Conservation (phyloP, 2,113 vertebrate species). For the Peromyscus polionotus region DNA sequence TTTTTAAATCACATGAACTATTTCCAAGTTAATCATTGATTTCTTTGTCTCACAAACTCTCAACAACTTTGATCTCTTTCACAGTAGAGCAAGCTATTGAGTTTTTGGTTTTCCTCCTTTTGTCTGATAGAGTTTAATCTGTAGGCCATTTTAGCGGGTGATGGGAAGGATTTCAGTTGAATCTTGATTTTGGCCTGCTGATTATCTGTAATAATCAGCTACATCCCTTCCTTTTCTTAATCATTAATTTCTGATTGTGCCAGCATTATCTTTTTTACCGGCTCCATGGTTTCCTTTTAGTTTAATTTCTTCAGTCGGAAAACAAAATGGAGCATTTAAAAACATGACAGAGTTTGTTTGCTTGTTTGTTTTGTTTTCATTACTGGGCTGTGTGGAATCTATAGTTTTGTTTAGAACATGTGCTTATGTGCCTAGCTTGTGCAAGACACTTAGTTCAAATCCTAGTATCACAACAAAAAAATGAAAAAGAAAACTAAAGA, state of each 20-base stretch:
- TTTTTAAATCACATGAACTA: conserved; percentile 17
- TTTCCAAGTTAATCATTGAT: conserved; percentile 16
- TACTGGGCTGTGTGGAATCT: neutral
- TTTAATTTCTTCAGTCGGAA: conserved; percentile 5
- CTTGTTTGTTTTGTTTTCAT: neutral
- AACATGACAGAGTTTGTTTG: neutral
- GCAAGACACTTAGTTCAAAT: neutral
- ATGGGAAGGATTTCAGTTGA: neutral
- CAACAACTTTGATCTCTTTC: neutral
- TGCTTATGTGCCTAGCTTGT: neutral
- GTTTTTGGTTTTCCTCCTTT: neutral
- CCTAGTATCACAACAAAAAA: no score
- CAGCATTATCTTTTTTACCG: neutral
- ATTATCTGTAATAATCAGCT: conserved; percentile 23
- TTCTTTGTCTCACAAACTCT: neutral
- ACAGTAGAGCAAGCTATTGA: neutral
- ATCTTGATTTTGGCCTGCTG: neutral
- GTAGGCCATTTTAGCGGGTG: neutral
- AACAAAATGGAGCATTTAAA: neutral
- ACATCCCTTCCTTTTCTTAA: neutral
- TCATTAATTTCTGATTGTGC: conserved; percentile 34
- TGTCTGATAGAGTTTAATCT: neutral
- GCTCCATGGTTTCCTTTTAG: neutral
- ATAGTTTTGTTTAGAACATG: neutral
- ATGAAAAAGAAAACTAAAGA: neutral